phyloP scores from a whole-genome alignment of 2,797 vertebrate genomes.

The Anguilla marmorata region DNA sequence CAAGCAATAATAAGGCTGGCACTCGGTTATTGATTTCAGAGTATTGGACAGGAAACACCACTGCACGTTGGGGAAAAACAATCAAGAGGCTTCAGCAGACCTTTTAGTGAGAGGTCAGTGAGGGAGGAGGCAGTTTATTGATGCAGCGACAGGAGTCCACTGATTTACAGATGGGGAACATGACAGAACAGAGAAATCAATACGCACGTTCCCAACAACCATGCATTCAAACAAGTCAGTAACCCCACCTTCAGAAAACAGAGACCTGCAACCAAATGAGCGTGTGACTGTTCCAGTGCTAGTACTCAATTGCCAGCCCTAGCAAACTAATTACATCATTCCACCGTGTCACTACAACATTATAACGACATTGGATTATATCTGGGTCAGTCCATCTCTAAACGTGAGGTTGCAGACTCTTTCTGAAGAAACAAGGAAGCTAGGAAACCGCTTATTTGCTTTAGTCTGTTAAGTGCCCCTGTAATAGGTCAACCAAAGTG shows the following conservation, averaged over 20 bases:
- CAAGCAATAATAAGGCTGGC: not conserved
- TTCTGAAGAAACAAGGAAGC: not conserved
- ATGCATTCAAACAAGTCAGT: not conserved
- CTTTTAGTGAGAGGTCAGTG: slow-evolving; percentile 12
- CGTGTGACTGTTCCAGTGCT: not conserved
- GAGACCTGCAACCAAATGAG: not conserved
- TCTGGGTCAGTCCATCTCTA: not conserved
- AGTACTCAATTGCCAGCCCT: not conserved
- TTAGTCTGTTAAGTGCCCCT: not conserved
- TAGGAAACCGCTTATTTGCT: not conserved
- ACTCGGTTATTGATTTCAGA: not conserved
- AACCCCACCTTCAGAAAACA: slow-evolving; percentile 13
- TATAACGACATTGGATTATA: not conserved
- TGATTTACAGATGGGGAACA: not conserved
- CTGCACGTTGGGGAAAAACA: not conserved
- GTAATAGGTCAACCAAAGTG: not conserved
- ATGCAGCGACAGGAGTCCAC: not conserved
- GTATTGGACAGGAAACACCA: not conserved
- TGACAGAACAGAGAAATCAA: not conserved
- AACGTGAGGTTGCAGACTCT: not conserved
- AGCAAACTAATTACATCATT: not conserved
- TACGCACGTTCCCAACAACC: not conserved
- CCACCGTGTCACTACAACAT: not conserved
- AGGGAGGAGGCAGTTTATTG: slow-evolving; percentile 26
- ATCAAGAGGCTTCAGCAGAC: slow-evolving; percentile 16